A percentile compares a stretch with the other conserved stretches of the same genome.
phyloP scores from a whole-genome alignment of 2,888 invertebrate species.

The Oligia latruncula region DNA sequence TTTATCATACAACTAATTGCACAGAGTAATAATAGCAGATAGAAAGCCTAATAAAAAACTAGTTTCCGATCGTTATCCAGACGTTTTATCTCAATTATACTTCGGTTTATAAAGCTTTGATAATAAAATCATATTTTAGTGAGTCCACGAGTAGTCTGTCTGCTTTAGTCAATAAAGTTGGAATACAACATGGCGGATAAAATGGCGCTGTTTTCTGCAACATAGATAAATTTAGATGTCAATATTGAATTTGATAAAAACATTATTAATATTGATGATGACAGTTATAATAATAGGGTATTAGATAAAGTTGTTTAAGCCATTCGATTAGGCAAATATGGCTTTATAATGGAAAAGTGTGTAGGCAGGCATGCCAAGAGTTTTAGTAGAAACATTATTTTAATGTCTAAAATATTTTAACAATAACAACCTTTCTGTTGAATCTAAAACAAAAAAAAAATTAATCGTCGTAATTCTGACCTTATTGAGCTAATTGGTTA shows the following conservation, averaged over 20 bases:
- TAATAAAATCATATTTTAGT: constrained; percentile 68
- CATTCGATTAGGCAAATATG: constrained; percentile 29
- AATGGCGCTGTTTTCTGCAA: constrained; percentile 42
- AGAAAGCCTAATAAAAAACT: constrained; percentile 73
- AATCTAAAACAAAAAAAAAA: constrained; percentile 22
- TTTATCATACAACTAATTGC: constrained; percentile 70
- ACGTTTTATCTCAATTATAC: constrained; percentile 64
- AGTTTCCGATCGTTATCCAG: constrained; percentile 69
- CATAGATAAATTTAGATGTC: constrained; percentile 42
- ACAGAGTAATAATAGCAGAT: constrained; percentile 69
- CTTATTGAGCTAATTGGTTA: constrained; percentile 19
- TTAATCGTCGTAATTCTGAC: constrained; percentile 13
- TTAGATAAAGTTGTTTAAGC: constrained; percentile 33
- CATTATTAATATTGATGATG: constrained; percentile 45
- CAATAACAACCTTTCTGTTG: constrained; percentile 27
- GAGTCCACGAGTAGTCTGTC: constrained; percentile 59
- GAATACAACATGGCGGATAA: constrained; percentile 41
- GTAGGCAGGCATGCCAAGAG: constrained; percentile 25
- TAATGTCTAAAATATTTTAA: constrained; percentile 48
- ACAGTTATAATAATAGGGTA: constrained; percentile 38
- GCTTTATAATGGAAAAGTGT: constrained; percentile 32
- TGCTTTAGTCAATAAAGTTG: constrained; percentile 57
- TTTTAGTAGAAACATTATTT: constrained; percentile 22
- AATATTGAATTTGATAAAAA: constrained; percentile 38
- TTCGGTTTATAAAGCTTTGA: constrained; percentile 41